phyloP scores from a whole-genome alignment of 2,888 invertebrate species.

The Tipula confusa region DNA sequence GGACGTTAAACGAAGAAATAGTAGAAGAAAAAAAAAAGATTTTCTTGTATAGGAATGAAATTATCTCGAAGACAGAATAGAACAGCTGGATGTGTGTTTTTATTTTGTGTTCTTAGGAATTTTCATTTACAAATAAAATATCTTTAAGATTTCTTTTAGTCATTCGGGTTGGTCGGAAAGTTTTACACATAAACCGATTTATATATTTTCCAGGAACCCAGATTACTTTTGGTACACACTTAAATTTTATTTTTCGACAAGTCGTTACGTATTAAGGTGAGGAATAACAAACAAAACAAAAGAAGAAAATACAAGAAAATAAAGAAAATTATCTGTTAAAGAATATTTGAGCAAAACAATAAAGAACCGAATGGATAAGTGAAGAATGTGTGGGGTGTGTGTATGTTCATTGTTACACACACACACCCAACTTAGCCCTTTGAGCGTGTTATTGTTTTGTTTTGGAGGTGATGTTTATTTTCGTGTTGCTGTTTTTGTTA shows the following conservation, averaged over 20 bases:
- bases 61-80: not conserved
- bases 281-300: not conserved
- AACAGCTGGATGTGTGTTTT: constrained; percentile 30
- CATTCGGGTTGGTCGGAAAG: not conserved
- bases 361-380: not conserved
- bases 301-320: not conserved
- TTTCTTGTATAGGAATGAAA: not conserved
- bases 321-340: constrained; percentile 3
- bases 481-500: not conserved
- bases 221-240: not conserved
- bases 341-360: not conserved
- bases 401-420: not conserved
- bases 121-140: constrained; percentile 31
- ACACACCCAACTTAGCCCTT: not conserved
- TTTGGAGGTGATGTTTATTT: not conserved
- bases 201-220: not conserved
- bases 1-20: not conserved
- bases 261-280: constrained; percentile 29
- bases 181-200: not conserved
- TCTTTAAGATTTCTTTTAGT: not conserved
- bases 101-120: not conserved
- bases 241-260: not conserved
- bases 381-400: not conserved
- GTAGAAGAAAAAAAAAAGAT: not conserved
- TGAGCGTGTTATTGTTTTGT: not conserved